These are phyloP conservation scores for Vicugna pacos DNA, from an alignment of 2,113 vertebrate species.

Conservation along the genomic window DNA sequence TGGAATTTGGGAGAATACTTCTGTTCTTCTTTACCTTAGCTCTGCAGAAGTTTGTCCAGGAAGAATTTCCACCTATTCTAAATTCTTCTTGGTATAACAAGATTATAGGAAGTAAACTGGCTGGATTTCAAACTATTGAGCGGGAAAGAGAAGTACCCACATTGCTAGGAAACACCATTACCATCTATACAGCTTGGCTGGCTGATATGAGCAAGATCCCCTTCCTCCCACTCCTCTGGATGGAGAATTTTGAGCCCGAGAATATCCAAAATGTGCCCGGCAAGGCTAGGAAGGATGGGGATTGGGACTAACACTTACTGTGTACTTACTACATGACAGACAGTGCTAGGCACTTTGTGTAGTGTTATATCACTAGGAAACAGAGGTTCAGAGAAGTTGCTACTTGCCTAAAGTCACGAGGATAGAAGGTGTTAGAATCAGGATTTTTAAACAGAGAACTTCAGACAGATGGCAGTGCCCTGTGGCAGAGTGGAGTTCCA, in stretches of 20 bases:
- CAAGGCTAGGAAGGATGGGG: background rate
- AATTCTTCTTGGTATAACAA: background rate
- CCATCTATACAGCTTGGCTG: background rate
- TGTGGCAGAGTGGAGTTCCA: background rate
- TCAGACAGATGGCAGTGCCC: background rate
- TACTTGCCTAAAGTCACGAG: background rate
- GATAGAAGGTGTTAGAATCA: background rate
- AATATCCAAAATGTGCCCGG: background rate
- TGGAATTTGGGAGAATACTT: background rate
- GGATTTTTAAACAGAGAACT: conserved; percentile 21
- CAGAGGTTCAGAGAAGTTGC: background rate
- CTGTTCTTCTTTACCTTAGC: background rate
- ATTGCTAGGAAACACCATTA: conserved; percentile 19
- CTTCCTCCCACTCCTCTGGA: background rate
- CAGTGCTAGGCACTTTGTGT: background rate
- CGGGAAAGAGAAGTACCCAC: background rate
- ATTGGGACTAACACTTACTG: background rate
- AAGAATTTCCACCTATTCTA: background rate
- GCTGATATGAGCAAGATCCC: background rate
- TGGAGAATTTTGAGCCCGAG: background rate
- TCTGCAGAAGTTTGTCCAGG: background rate
- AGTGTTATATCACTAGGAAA: background rate
- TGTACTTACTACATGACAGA: background rate
- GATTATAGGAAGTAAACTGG: background rate
- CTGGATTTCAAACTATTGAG: background rate